Base-by-base conservation (phyloP, 2,888 invertebrate genomes). In the Brachycybe producta region DNA sequence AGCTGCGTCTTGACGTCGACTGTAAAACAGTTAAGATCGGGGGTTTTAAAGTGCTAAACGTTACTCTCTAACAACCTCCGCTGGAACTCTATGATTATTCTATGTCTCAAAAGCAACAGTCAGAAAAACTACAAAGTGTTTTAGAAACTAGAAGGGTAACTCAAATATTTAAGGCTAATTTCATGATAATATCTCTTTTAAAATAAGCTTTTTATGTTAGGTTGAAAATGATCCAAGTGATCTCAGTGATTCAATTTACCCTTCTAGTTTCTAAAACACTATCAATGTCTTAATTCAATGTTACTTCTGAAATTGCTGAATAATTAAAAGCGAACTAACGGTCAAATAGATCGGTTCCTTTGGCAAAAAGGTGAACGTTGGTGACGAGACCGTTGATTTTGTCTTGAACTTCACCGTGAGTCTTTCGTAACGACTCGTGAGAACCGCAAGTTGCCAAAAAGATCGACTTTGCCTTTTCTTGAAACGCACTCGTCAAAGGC, bases 331-430 rank as follows among this genome's bases (percentile, higher is more conserved):
- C 30, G 27, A 35, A 45, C 13, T 49, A 45, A 59, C 60, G 68
- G 55, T 61, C 53, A 56, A 70, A 65, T 23, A 61, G 51, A 55
- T 66, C 65, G 11, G 67, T 49, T 15, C 67, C 68, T 54, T 67
- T 69, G 52, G 69, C 68, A 62, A 67, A 69, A 45, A 71, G 59
- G 46, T 61, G 61, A 23, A 65, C 63, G 56, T 67, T 68, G 26
- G 61, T 62, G 61, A 69, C 64, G 2, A 86, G 69, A 45, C 79
- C 75, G 62, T 85, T 84, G 2, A 92, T 71, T 63, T 82, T 84
- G 59, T 90, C 85, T 67, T 87, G 84, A 32, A 86, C 70, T 50
- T 83, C 81, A 3, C 80, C 78, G 65, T 85, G 84, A 1, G 81
- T 82, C 65, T 84, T 84, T 57, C 85, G 77, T 34, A 65, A 62